A percentile compares a stretch with the other conserved stretches of the same genome.
phyloP scores from a whole-genome alignment of 2,113 vertebrate genomes.

The Motacilla alba region DNA sequence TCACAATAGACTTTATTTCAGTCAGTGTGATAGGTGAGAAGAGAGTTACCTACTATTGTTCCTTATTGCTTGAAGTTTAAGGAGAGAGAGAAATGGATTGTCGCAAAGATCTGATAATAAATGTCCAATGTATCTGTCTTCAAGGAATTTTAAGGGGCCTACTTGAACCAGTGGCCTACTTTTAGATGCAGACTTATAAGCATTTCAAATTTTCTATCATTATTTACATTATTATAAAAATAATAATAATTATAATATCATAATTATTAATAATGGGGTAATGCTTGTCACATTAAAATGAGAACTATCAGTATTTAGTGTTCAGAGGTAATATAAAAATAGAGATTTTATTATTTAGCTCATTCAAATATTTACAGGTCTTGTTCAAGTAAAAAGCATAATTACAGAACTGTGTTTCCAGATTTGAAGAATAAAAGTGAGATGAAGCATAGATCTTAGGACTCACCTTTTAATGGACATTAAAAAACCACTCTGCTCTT shows the following conservation, averaged over 20 bases:
- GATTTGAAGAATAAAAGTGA: not conserved
- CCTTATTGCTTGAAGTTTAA: not conserved
- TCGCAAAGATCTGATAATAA: not conserved
- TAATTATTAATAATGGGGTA: not conserved
- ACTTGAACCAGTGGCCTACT: not conserved
- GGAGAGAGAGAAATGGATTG: not conserved
- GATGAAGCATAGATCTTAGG: not conserved
- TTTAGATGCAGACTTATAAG: not conserved
- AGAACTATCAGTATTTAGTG: not conserved
- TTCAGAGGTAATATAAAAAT: not conserved
- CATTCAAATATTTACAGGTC: not conserved
- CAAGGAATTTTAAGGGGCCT: not conserved
- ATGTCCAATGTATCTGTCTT: not conserved
- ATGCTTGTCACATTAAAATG: not conserved
- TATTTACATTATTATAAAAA: not conserved
- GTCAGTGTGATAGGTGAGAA: not conserved
- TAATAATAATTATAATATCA: not conserved
- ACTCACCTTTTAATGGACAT: not conserved
- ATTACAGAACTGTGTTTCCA: not conserved
- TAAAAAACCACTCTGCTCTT: not conserved
- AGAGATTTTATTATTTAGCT: not conserved
- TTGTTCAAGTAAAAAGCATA: not conserved
- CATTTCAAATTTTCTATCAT: not conserved
- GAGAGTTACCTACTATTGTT: not conserved
- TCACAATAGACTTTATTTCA: slow-evolving; percentile 1